phyloP scores from a whole-genome alignment of 2,888 invertebrate species.

The Cephus sareptanus region DNA sequence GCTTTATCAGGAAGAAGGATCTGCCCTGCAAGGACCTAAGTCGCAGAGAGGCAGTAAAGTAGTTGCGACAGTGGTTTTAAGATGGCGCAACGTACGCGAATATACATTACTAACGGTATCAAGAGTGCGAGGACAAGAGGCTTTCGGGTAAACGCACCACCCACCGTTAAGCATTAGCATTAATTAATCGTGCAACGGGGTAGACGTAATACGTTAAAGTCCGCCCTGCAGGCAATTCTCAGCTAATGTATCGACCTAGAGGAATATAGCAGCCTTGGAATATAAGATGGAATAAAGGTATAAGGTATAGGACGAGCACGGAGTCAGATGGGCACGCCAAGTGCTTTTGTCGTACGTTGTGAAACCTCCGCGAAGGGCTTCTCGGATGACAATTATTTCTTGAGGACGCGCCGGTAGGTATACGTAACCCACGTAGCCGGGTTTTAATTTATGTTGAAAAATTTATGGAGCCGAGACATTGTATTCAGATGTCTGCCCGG shows the following conservation, averaged over 20 bases:
- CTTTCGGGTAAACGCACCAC: neutral
- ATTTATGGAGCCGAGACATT: constrained; percentile 51
- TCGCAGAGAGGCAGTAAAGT: neutral
- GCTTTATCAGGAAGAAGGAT: neutral
- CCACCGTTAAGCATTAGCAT: constrained; percentile 16
- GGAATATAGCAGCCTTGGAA: neutral
- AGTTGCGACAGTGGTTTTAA: neutral
- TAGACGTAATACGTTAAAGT: constrained; percentile 30
- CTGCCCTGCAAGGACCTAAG: neutral
- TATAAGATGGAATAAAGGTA: neutral
- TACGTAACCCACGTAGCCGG: constrained; percentile 3
- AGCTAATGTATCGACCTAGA: neutral
- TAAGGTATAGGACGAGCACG: constrained; percentile 8
- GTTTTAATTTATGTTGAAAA: constrained; percentile 54
- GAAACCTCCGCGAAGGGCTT: constrained; percentile 21
- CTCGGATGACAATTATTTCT: constrained; percentile 56
- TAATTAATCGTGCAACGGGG: constrained; percentile 31
- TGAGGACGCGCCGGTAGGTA: constrained; percentile 31
- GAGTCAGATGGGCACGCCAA: constrained; percentile 10
- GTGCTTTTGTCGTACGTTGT: constrained; percentile 19
- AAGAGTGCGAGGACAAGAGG: neutral
- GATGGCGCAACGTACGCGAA: neutral
- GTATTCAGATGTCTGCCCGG: constrained; percentile 51
- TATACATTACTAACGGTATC: neutral
- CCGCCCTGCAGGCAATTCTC: constrained; percentile 24